A percentile compares a stretch with the other conserved stretches of the same genome.
Evolutionary conservation across 2,888 invertebrate genomes (phyloP).

Genomic region (Ethmia dodecea): DNA sequence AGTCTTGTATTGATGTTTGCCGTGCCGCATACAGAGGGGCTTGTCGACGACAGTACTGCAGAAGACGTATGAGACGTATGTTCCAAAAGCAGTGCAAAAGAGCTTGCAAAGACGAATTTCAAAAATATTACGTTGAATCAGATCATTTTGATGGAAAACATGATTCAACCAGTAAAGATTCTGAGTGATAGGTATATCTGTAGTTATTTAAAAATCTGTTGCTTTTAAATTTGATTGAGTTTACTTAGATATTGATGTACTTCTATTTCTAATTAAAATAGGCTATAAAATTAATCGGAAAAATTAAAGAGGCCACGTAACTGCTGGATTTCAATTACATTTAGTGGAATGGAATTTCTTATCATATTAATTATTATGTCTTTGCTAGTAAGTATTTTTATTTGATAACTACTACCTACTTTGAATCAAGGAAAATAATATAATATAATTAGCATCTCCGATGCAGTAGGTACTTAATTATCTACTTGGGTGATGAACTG

Average conservation of each 20-base stretch:
- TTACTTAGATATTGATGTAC: neutral
- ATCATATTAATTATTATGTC: too few species aligned
- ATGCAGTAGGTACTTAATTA: too few species aligned
- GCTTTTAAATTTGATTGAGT: neutral
- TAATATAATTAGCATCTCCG: too few species aligned
- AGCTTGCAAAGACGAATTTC: neutral
- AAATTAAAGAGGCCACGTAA: too few species aligned
- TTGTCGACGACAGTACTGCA: neutral
- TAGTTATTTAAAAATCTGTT: neutral
- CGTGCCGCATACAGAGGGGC: neutral
- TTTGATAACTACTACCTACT: too few species aligned
- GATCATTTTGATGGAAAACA: neutral
- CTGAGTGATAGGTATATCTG: neutral
- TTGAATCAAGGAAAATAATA: too few species aligned
- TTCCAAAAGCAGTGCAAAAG: constrained; percentile 1
- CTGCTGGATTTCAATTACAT: too few species aligned
- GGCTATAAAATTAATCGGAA: neutral
- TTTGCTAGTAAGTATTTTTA: too few species aligned
- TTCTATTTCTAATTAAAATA: neutral
- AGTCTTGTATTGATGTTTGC: neutral
- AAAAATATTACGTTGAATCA: neutral
- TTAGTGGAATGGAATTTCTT: too few species aligned
- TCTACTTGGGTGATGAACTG: too few species aligned
- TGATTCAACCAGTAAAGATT: neutral
- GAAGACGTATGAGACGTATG: neutral